Percentiles rank a stretch among this genome's conserved stretches.
Conservation (phyloP, 92 coral and sea anemone genomes). For the Zoanthus solanderi region DNA sequence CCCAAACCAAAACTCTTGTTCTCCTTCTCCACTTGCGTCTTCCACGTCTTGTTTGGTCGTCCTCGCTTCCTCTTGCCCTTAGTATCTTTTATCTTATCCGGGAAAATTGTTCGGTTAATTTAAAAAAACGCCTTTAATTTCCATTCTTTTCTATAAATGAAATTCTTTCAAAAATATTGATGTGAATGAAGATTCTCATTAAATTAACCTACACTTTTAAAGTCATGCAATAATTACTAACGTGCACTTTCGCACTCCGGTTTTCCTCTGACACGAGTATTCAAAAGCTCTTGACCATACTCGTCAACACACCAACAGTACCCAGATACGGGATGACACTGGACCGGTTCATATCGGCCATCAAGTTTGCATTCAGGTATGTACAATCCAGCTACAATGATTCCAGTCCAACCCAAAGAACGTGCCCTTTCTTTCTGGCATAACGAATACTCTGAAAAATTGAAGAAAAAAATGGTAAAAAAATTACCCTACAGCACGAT, state of each 20-base stretch:
- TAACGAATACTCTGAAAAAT: constrained; percentile 45
- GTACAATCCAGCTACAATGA: constrained; percentile 72
- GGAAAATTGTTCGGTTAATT: too few relatives aligned
- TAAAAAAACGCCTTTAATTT: too few relatives aligned
- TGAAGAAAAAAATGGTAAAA: background rate
- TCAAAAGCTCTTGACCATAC: constrained; percentile 72
- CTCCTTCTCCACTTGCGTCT: too few relatives aligned
- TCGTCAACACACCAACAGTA: constrained; percentile 87
- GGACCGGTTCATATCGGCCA: constrained; percentile 78
- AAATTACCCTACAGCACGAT: too few relatives aligned
- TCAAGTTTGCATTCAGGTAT: constrained; percentile 84
- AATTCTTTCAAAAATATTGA: background rate
- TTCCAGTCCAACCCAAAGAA: constrained; percentile 68
- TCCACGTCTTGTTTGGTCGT: too few relatives aligned
- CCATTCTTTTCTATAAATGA: background rate
- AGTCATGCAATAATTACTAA: background rate
- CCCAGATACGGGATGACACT: constrained; percentile 67
- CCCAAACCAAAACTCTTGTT: too few relatives aligned
- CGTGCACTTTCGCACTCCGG: constrained; percentile 77
- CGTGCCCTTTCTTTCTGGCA: constrained; percentile 78
- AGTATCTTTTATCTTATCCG: too few relatives aligned
- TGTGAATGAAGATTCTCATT: background rate
- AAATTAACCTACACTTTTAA: background rate
- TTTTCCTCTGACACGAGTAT: constrained; percentile 75
- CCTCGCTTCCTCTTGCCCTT: too few relatives aligned